phyloP scores from a whole-genome alignment of 2,113 vertebrate genomes.

The Atherinomorus stipes region DNA sequence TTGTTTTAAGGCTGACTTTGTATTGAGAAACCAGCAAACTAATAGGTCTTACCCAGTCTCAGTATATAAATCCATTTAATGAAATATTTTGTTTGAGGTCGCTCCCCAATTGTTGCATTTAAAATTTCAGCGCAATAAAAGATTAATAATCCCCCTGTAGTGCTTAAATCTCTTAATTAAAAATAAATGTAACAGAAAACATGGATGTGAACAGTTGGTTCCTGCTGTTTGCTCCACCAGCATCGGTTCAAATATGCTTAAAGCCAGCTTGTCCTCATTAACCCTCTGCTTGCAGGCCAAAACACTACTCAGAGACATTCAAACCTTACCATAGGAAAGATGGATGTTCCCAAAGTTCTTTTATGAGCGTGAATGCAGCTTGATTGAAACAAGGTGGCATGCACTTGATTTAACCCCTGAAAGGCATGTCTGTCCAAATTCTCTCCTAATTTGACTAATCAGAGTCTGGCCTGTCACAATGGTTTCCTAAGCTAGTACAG shows the following conservation, averaged over 20 bases:
- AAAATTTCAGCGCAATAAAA: background rate
- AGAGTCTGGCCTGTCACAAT: slow-evolving; percentile 57
- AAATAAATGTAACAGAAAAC: background rate
- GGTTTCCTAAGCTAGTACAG: slow-evolving; percentile 49
- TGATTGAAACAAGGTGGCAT: slow-evolving; percentile 65
- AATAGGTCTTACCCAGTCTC: background rate
- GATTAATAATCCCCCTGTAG: background rate
- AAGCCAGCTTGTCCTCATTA: slow-evolving; percentile 21
- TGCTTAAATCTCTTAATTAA: too few species aligned
- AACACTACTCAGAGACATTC: slow-evolving; percentile 16
- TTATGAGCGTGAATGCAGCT: slow-evolving; percentile 30
- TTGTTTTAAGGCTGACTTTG: background rate
- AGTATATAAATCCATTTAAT: background rate
- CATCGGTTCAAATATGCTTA: background rate
- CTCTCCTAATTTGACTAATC: slow-evolving; percentile 59
- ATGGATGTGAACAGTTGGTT: background rate
- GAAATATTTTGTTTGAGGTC: background rate
- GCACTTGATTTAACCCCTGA: slow-evolving; percentile 58
- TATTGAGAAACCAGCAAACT: background rate
- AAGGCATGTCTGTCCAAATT: slow-evolving; percentile 45
- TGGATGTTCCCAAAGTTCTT: slow-evolving; percentile 50
- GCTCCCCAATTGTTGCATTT: background rate
- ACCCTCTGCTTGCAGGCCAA: background rate
- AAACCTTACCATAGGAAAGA: slow-evolving; percentile 15
- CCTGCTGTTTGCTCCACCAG: background rate